Base-by-base conservation (phyloP, 2,113 vertebrate genomes). In the Gopherus flavomarginatus region DNA sequence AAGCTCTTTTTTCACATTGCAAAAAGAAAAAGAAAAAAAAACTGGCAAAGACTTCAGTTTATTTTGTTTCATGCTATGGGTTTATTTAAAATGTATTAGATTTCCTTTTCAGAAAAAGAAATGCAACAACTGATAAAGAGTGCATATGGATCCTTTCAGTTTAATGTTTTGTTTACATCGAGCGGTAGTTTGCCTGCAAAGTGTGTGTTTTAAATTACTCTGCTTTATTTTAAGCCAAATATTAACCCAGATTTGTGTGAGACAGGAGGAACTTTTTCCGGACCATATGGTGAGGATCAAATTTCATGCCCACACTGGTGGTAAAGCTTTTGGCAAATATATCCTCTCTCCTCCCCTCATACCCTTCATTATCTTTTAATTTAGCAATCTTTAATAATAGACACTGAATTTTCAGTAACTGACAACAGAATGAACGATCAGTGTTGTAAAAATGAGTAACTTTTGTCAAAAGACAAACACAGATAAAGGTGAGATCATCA, bases 131-230 rank as follows among this genome's bases (percentile, higher is more conserved):
- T 96, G 95, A 97, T 96, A 98, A 96, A 3, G 31, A 95, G 89
- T 95, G 89, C 96, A 97, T 97, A 96, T 97, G 97, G 97, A 97
- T 96, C 96, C 92, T 97, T 97, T 97, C 95, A 90, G 92, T 95
- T 97, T 98, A 98, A 97, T 97, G 95, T 83, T 97, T 98, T 98
- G 97, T 97, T 97, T 98, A 97, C 93, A 94, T 87, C 95, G 92
- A 97, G 82, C 87, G 90, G 80, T 96, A 81, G 83, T 94, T 98
- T 96, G 97, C 86, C 93, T 96, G 86, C 35, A 65, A 97, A 92
- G 81, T 62, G 92, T 94, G 65, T 94, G 96, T 94, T 98, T 97
- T 97, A 96, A 97, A 97, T 97, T 95, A 96, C 94, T 89, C 94
- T 92, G 62, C 79, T 84, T 95, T 92, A 86, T 91, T 95, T 92